Base-by-base conservation (phyloP, 1,140 invertebrate species). In the Ladona fulva region DNA sequence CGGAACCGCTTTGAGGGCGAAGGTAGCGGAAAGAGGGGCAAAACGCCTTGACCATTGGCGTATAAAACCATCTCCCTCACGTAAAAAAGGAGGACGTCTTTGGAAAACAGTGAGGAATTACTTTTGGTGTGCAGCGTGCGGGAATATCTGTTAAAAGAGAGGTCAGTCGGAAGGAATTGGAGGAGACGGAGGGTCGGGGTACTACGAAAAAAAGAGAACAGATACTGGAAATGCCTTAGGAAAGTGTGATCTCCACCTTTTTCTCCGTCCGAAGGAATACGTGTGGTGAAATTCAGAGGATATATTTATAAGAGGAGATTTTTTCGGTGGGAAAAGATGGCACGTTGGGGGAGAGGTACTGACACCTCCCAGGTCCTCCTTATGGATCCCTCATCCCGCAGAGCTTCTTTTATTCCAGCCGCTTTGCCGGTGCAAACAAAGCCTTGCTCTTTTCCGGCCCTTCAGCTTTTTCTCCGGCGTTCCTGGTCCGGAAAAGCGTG, bases 401-500 rank as follows among this genome's bases (percentile, higher is more conserved):
- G 10, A 19, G 44, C 44, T 10, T 52, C 44, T 19, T 52, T 19
- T 19, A 52, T 52, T 11, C 10, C 44, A 10, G 19, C 44, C 44
- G 3, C 14, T 22, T 22, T 12, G 16, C 52, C 52, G 16, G 52
- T 19, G 52, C 52, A 66, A 66, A 66, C 52, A 66, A 66, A 66
- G 12, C 52, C 52, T 22, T 66, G 1, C 52, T 12, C 44, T 52
- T 52, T 52, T 52, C 44, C 44, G 44, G 10, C 44, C 10, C 44
- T 19, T 52, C 44, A 19, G 44, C 44, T 52, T 52, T 52, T 52
- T 19, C 44, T 52, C 44, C 19, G 44, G 44, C 10, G 44, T 52
- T 52, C 44, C 44, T 52, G 44, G 44, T 66, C 52, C 52, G 52
- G 52, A 66, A 66, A 66, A 66, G 52, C 52, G 52, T 66, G 52